phyloP scores from a whole-genome alignment of 2,797 vertebrate genomes.

The Tinamus major region DNA sequence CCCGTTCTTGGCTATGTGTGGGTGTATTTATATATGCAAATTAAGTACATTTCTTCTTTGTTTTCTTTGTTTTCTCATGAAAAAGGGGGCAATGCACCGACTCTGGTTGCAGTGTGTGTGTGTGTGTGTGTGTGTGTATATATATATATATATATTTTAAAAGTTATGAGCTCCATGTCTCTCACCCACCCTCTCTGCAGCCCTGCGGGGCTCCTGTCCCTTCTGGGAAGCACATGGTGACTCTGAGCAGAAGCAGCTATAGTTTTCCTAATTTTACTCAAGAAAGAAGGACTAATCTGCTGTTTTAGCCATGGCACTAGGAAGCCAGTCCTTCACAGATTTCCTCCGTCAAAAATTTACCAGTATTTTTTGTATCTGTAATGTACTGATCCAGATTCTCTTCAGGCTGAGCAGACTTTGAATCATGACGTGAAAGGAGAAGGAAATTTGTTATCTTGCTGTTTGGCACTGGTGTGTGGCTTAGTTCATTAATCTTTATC shows the following conservation, averaged over 20 bases:
- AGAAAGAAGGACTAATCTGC: background rate
- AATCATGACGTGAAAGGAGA: background rate
- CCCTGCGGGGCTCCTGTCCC: fast-evolving
- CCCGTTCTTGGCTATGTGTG: background rate
- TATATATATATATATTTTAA: no score
- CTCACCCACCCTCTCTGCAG: background rate
- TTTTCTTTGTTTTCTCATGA: background rate
- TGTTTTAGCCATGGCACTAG: background rate
- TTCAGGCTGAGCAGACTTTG: background rate
- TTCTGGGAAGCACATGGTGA: background rate
- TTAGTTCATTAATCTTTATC: background rate
- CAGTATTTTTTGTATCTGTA: background rate
- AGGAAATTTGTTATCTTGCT: background rate
- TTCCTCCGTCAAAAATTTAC: background rate
- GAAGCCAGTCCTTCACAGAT: background rate
- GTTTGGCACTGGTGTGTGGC: background rate
- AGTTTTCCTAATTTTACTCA: background rate
- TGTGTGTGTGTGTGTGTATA: no score
- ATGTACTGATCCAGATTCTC: background rate
- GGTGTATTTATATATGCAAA: slow-evolving; percentile 5
- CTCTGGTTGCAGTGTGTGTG: background rate
- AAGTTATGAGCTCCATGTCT: background rate
- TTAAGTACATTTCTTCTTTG: background rate
- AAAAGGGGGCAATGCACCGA: background rate
- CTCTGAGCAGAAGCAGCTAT: background rate